A percentile compares a stretch with the other conserved stretches of the same genome.
Evolutionary conservation across 2,888 invertebrate species (phyloP).

Genomic region (Aporophyla lueneburgensis): DNA sequence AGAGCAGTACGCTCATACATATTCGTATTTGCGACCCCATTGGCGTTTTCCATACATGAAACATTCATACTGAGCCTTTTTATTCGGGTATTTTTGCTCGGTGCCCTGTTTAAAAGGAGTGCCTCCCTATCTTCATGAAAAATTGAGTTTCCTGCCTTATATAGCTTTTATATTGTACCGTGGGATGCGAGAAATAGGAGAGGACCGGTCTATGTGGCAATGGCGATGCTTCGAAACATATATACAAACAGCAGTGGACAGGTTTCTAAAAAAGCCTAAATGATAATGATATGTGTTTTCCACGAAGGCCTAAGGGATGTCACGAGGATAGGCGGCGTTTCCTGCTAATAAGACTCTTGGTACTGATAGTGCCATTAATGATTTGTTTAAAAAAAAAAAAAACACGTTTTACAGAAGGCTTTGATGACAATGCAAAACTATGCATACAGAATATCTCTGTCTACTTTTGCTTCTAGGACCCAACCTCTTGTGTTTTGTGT

Average conservation of each 20-base stretch:
- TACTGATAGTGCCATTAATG: not conserved
- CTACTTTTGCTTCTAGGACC: not conserved
- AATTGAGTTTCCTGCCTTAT: not conserved
- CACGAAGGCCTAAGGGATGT: not conserved
- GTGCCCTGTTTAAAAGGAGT: not conserved
- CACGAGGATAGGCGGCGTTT: not conserved
- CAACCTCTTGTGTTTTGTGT: not conserved
- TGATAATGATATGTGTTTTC: not conserved
- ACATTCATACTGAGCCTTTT: conserved; percentile 4
- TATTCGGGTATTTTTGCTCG: not conserved
- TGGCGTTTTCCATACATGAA: not conserved
- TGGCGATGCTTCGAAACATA: not conserved
- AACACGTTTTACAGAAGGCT: not conserved
- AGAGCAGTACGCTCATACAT: not conserved
- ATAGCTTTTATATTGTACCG: not conserved
- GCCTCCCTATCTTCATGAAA: not conserved
- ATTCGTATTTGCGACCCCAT: conserved; percentile 6
- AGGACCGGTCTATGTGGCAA: not conserved
- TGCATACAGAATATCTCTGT: not conserved
- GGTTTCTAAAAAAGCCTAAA: not conserved
- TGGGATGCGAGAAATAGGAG: not conserved
- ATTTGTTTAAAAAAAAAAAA: not conserved
- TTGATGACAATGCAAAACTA: not conserved
- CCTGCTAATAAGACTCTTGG: not conserved
- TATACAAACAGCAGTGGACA: not conserved